phyloP scores from a whole-genome alignment of 2,113 vertebrate genomes.

The Lanius collurio region DNA sequence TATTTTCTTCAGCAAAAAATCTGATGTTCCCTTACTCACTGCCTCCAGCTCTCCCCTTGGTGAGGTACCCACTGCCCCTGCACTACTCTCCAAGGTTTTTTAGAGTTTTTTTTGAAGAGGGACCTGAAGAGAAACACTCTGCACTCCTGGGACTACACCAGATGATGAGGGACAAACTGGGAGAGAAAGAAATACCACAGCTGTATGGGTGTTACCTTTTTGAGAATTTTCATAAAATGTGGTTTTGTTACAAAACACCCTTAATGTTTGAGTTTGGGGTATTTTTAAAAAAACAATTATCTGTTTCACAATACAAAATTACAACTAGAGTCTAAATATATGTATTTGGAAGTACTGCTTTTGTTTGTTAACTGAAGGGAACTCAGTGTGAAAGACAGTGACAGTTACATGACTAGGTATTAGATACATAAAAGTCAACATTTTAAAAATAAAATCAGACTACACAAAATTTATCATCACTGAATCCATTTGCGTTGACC shows the following conservation, averaged over 20 bases:
- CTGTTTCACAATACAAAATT: neutral
- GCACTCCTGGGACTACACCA: neutral
- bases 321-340: neutral
- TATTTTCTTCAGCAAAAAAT: neutral
- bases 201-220: rapidly evolving
- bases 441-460: neutral
- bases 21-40: neutral
- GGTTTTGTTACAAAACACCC: neutral
- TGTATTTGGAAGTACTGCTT: neutral
- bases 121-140: neutral
- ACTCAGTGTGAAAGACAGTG: neutral
- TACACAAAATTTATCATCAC: neutral
- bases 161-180: neutral
- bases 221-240: neutral
- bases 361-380: neutral
- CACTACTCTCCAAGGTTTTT: neutral
- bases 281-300: neutral
- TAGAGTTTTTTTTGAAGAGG: neutral
- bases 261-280: neutral
- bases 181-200: neutral
- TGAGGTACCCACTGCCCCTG: rapidly evolving
- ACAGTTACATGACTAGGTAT: neutral
- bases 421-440: neutral
- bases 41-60: neutral
- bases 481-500: neutral